phyloP scores from a whole-genome alignment of 2,113 vertebrate genomes.

The Aplodontia rufa region DNA sequence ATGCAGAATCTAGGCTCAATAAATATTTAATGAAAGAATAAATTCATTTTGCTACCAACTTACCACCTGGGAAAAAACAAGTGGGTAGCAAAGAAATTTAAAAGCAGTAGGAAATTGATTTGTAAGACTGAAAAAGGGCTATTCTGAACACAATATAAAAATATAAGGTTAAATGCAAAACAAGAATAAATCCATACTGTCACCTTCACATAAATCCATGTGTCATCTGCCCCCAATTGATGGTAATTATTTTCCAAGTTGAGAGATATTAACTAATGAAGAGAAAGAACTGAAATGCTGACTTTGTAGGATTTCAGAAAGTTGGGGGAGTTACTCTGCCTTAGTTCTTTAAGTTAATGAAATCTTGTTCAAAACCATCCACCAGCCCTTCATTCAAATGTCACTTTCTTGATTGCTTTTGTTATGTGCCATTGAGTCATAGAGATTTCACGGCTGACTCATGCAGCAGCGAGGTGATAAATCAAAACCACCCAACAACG shows the following conservation, averaged over 20 bases:
- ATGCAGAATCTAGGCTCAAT: neutral
- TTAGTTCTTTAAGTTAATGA: constrained; percentile 48
- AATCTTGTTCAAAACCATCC: constrained; percentile 41
- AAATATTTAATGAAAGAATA: constrained; percentile 58
- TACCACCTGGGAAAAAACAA: constrained; percentile 35
- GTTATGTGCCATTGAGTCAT: constrained; percentile 55
- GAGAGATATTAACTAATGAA: constrained; percentile 50
- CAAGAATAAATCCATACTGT: constrained; percentile 42
- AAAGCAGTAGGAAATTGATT: constrained; percentile 55
- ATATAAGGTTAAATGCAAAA: constrained; percentile 35
- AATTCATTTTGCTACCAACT: constrained; percentile 53
- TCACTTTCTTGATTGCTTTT: constrained; percentile 63
- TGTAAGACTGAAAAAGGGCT: constrained; percentile 14
- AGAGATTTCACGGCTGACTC: constrained; percentile 61
- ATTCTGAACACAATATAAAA: constrained; percentile 51
- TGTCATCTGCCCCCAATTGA: constrained; percentile 31
- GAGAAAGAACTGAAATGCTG: constrained; percentile 51
- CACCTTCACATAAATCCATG: constrained; percentile 4
- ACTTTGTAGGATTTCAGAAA: constrained; percentile 45
- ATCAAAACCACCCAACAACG: constrained; percentile 34
- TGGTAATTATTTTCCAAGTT: neutral
- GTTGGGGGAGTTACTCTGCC: neutral
- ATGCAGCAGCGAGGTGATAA: constrained; percentile 51
- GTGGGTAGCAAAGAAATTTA: constrained; percentile 38
- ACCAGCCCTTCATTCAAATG: constrained; percentile 35